phyloP scores from a whole-genome alignment of 2,888 invertebrate genomes.

The Dasysyrphus albostriatus region DNA sequence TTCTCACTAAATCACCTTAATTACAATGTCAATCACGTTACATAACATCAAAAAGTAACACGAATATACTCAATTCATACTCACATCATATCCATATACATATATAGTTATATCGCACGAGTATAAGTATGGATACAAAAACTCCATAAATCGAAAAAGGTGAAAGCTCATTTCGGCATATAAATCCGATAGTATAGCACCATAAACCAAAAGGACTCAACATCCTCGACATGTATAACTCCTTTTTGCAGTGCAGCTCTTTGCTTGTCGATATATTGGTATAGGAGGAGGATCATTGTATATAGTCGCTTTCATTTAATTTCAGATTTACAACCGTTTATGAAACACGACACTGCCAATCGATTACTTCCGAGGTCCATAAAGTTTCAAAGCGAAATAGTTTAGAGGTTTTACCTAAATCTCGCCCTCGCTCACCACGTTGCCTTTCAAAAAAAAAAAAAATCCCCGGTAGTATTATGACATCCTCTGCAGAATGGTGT shows the following conservation, averaged over 20 bases:
- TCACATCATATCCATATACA: not conserved
- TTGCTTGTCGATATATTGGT: constrained; percentile 17
- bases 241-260: constrained; percentile 1
- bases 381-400: constrained; percentile 66
- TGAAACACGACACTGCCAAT: constrained; percentile 72
- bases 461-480: constrained; percentile 4
- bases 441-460: not conserved
- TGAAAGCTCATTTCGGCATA: constrained; percentile 74
- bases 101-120: not conserved
- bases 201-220: constrained; percentile 65
- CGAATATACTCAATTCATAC: not conserved
- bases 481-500: not conserved
- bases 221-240: constrained; percentile 23
- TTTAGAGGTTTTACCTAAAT: constrained; percentile 31
- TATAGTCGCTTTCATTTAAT: constrained; percentile 71
- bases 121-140: constrained; percentile 1
- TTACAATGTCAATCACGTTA: constrained; percentile 69
- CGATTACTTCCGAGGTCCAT: constrained; percentile 71
- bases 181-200: constrained; percentile 48
- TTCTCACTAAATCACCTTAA: constrained; percentile 62
- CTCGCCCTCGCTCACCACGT: not conserved
- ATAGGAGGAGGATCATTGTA: too few relatives aligned
- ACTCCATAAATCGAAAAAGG: constrained; percentile 70
- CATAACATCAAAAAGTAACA: constrained; percentile 1
- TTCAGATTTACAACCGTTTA: constrained; percentile 74